phyloP scores from a whole-genome alignment of 2,797 vertebrate species.

The Urosaurus nigricauda region DNA sequence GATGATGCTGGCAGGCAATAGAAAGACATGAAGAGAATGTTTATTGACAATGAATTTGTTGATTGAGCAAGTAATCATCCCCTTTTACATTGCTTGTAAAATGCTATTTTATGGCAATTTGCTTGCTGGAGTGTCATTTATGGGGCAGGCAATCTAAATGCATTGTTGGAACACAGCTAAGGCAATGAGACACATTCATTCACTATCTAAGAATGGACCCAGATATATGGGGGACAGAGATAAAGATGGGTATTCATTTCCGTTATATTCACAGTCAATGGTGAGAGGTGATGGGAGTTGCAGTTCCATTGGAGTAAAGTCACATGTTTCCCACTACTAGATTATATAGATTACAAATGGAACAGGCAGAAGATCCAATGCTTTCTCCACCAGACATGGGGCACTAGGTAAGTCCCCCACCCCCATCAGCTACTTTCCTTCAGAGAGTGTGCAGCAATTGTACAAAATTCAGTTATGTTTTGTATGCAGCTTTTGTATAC shows the following conservation, averaged over 20 bases:
- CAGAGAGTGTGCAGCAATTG: not conserved
- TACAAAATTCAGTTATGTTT: too few species aligned
- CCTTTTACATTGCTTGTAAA: conserved; percentile 67
- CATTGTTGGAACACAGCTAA: conserved; percentile 46
- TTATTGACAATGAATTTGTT: conserved; percentile 76
- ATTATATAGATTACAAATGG: not conserved
- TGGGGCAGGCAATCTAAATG: conserved; percentile 4
- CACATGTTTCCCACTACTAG: not conserved
- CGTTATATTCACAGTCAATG: not conserved
- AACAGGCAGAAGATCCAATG: not conserved
- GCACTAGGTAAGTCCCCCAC: not conserved
- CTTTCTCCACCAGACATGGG: too few species aligned
- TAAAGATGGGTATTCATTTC: conserved; percentile 8
- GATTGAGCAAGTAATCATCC: conserved; percentile 76
- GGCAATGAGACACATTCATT: not conserved
- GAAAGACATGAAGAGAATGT: conserved; percentile 71
- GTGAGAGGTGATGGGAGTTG: not conserved
- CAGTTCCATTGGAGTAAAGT: not conserved
- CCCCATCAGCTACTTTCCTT: not conserved
- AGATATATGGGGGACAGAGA: conserved; percentile 31
- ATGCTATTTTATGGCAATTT: conserved; percentile 45
- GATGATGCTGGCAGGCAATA: conserved; percentile 73
- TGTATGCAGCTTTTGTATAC: too few species aligned
- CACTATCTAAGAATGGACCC: conserved; percentile 7
- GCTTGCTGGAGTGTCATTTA: conserved; percentile 22